Base-by-base conservation (phyloP, 2,888 invertebrate genomes). In the Metacarcinus magister region DNA sequence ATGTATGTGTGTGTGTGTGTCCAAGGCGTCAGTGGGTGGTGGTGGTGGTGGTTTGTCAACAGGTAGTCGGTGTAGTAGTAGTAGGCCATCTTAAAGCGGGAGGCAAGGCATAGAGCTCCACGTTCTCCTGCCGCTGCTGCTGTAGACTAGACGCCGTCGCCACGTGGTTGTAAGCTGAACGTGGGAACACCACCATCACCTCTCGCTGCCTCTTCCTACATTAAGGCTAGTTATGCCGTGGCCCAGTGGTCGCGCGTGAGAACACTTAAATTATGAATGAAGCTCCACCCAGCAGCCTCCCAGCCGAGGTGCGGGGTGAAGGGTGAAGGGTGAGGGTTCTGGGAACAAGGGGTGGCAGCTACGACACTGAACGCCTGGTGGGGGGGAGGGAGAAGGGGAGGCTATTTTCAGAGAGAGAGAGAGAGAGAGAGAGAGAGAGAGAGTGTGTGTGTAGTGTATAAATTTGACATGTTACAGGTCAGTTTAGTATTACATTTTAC, bases 1-100 rank as follows among this genome's bases (percentile, higher is more conserved):
- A 19, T 67, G 19, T 60, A 19, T 60, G 19, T 60, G 5, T 60
- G 54, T 54, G 16, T 3, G 54, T 13, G 19, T 19, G 19, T 19
- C 16, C 19, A 54, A 54, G 54, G 54, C 54, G 19, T 16, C 54
- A 10, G 54, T 10, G 13, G 10, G 54, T 54, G 54, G 54, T 54
- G 54, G 54, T 54, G 67, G 67, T 67, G 67, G 67, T 67, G 67
- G 67, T 67, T n/a, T 67, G 67, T 67, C 67, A 67, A 67, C 67
- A 67, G 67, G 67, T 67, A 67, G 67, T 16, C n/a, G 67, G 23
- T 67, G n/a, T 67, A n/a, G 39, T 39, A n/a, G 39, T 39, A 39
- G 67, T 67, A 67, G 67, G 67, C 67, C n/a, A 67, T 67, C 67
- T 67, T 67, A 23, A 67, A 67, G 67, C 7, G 67, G n/a, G 67